phyloP scores from a whole-genome alignment of 2,888 invertebrate genomes.

The Achlya flavicornis region DNA sequence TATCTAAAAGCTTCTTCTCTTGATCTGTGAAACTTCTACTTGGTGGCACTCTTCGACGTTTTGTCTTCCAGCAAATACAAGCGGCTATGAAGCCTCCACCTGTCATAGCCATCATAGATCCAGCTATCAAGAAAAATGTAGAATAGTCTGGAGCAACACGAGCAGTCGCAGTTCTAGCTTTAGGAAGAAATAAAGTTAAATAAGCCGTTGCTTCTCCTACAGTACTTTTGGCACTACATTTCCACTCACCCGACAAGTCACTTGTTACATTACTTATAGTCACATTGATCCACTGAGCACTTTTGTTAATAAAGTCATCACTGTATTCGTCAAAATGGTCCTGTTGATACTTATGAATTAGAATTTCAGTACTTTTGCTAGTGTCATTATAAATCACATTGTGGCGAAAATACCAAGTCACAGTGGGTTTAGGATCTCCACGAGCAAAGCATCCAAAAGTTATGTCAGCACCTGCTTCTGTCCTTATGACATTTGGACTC shows the following conservation, averaged over 20 bases:
- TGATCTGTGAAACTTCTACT: slow-evolving; percentile 92
- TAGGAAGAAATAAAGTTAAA: slow-evolving; percentile 79
- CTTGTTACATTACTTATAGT: slow-evolving; percentile 92
- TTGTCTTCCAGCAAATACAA: slow-evolving; percentile 85
- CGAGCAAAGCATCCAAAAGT: slow-evolving; percentile 91
- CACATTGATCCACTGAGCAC: slow-evolving; percentile 90
- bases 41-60: slow-evolving; percentile 88
- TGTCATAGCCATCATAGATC: slow-evolving; percentile 87
- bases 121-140: slow-evolving; percentile 88
- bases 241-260: slow-evolving; percentile 92
- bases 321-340: slow-evolving; percentile 66
- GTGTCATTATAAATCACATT: slow-evolving; percentile 62
- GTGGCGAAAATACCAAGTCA: slow-evolving; percentile 91
- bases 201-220: slow-evolving; percentile 85
- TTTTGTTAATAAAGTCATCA: slow-evolving; percentile 72
- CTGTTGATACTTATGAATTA: slow-evolving; percentile 57
- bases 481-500: slow-evolving; percentile 84
- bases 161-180: slow-evolving; percentile 89
- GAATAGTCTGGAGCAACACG: slow-evolving; percentile 89
- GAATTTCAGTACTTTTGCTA: slow-evolving; percentile 61
- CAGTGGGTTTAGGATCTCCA: slow-evolving; percentile 92
- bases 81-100: slow-evolving; percentile 83
- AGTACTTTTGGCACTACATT: slow-evolving; percentile 90
- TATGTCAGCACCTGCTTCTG: slow-evolving; percentile 91
- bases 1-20: slow-evolving; percentile 93